A percentile compares a stretch with the other conserved stretches of the same genome.
Conservation (phyloP, 30 jellyfish, hydroid and myxozoan species). For the Sanderia malayensis region DNA sequence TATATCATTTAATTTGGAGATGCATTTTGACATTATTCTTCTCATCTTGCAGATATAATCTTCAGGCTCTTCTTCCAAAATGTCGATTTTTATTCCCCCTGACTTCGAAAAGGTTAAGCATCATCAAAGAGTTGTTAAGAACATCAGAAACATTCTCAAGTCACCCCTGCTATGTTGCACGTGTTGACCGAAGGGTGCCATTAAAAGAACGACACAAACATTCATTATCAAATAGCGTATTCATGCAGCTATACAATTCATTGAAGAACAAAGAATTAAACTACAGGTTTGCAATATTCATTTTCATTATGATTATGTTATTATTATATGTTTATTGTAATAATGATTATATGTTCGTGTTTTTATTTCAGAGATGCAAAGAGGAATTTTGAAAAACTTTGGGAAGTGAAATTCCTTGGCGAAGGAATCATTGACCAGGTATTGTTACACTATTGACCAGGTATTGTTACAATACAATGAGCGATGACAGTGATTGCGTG, state of each 20-base stretch:
- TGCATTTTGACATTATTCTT: neutral
- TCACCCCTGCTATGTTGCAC: conserved; percentile 30
- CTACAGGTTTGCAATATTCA: conserved; percentile 4
- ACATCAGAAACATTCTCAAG: conserved; percentile 58
- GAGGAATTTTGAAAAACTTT: conserved; percentile 82
- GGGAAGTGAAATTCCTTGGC: conserved; percentile 95
- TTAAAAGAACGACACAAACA: conserved; percentile 62
- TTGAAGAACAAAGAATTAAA: neutral
- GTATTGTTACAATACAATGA: neutral
- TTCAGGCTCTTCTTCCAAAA: conserved; percentile 61
- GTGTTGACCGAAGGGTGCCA: conserved; percentile 77
- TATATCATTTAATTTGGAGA: too few relatives aligned
- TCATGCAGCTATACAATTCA: conserved; percentile 66
- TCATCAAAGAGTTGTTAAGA: conserved; percentile 75
- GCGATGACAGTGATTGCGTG: neutral
- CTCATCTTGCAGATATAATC: conserved; percentile 66
- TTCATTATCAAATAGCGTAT: conserved; percentile 64
- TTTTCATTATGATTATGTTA: neutral
- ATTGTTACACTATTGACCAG: neutral
- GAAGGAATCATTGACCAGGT: conserved; percentile 97
- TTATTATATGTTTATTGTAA: neutral
- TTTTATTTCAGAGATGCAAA: conserved; percentile 68
- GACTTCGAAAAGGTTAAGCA: conserved; percentile 69
- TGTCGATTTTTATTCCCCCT: conserved; percentile 85
- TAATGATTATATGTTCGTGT: neutral